Base-by-base conservation (phyloP, 2,888 invertebrate species). In the Chydorus sphaericus region DNA sequence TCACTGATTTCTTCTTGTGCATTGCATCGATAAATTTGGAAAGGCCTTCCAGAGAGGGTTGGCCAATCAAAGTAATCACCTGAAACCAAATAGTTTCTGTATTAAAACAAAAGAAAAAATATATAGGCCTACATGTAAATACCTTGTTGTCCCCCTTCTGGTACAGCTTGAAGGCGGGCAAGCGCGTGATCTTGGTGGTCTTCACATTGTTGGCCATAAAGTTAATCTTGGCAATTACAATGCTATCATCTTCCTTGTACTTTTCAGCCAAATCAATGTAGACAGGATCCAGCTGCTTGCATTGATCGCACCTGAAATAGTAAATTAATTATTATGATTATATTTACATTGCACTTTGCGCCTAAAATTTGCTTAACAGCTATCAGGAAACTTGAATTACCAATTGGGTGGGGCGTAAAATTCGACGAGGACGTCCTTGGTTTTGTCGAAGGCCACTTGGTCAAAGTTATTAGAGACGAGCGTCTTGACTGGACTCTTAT, bases 321-420 rank as follows among this genome's bases (percentile, higher is more conserved):
- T 10, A 10, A 39, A 16, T 23, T n/a, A 39, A n/a, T n/a, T n/a
- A n/a, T n/a, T n/a, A n/a, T n/a, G n/a, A n/a, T n/a, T n/a, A n/a
- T n/a, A n/a, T n/a, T n/a, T n/a, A n/a, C n/a, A n/a, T n/a, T n/a
- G n/a, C n/a, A n/a, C n/a, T n/a, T n/a, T n/a, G n/a, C n/a, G n/a
- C n/a, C n/a, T n/a, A n/a, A n/a, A n/a, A n/a, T n/a, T n/a, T n/a
- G n/a, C n/a, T n/a, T n/a, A n/a, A n/a, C n/a, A n/a, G n/a, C n/a
- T n/a, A n/a, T n/a, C n/a, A n/a, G n/a, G n/a, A n/a, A n/a, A n/a
- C n/a, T n/a, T n/a, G 61, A 61, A 3, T 61, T 77, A 78, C 97
- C 97, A 97, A 59, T n/a, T n/a, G n/a, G n/a, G n/a, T n/a, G 97
- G 96, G 54, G 96, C 96, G 73, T 96, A 98, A 77, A 98, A 99